phyloP scores from a whole-genome alignment of 1,140 invertebrate genomes.

The Trachymyrmex cornetzi region DNA sequence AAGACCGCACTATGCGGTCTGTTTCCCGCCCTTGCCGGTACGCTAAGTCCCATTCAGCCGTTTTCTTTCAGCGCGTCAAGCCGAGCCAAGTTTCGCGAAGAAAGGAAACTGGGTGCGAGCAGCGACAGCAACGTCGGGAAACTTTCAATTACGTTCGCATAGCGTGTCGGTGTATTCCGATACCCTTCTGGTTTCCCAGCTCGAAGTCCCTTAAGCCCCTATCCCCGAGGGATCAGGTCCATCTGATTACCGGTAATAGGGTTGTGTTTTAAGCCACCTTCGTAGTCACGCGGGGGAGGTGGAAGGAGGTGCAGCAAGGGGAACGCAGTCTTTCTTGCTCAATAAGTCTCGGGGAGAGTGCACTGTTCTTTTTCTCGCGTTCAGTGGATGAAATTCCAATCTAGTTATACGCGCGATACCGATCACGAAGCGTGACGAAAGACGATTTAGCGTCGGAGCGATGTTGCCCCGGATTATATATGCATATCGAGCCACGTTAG shows the following conservation, averaged over 20 bases:
- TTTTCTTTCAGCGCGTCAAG: slow-evolving; percentile 29
- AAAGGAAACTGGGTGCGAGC: slow-evolving; percentile 51
- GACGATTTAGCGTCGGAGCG: slow-evolving; percentile 42
- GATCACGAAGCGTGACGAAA: slow-evolving; percentile 47
- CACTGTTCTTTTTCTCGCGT: slow-evolving; percentile 29
- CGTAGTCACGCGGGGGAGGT: not conserved
- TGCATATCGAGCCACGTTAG: not conserved
- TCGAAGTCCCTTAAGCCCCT: slow-evolving; percentile 59
- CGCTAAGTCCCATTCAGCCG: slow-evolving; percentile 59
- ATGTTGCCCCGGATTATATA: not conserved
- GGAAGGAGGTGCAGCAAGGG: no score
- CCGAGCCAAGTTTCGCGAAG: slow-evolving; percentile 67
- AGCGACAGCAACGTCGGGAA: slow-evolving; percentile 45
- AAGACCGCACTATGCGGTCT: slow-evolving; percentile 34
- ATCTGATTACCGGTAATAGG: slow-evolving; percentile 79
- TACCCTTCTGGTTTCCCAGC: slow-evolving; percentile 54
- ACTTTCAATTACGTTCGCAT: slow-evolving; percentile 74
- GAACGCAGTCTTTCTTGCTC: not conserved
- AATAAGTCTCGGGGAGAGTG: not conserved
- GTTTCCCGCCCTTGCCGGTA: slow-evolving; percentile 24
- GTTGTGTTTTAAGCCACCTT: slow-evolving; percentile 74
- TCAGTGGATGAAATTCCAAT: slow-evolving; percentile 55
- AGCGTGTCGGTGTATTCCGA: slow-evolving; percentile 73
- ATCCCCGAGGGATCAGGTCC: slow-evolving; percentile 74
- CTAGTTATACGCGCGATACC: slow-evolving; percentile 58